Conservation (phyloP, 2,113 vertebrate genomes). For the Todiramphus saurophagus region DNA sequence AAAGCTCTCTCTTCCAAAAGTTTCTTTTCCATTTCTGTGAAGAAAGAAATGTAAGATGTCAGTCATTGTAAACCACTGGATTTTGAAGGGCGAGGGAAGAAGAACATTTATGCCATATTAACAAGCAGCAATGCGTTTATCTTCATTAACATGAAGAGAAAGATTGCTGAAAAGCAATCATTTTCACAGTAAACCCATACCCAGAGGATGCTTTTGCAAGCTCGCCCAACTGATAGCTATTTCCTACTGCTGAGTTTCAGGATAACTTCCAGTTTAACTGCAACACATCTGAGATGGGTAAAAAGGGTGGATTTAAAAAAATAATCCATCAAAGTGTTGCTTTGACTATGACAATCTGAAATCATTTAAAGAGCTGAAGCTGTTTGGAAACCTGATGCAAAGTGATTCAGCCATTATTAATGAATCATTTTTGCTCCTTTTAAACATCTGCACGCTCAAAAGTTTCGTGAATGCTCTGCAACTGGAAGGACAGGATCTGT, state of each 20-base stretch:
- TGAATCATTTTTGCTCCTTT: background rate
- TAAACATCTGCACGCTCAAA: background rate
- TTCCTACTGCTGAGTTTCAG: background rate
- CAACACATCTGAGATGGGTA: background rate
- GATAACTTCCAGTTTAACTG: background rate
- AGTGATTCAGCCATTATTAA: background rate
- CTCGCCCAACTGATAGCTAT: background rate
- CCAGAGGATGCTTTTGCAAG: background rate
- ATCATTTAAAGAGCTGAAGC: background rate
- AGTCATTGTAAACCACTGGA: background rate
- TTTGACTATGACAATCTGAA: background rate
- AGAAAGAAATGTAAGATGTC: background rate
- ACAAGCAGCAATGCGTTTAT: background rate
- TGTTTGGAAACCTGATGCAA: background rate
- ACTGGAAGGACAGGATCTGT: background rate
- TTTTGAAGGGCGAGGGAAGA: background rate
- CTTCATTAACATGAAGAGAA: background rate
- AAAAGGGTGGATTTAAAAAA: background rate
- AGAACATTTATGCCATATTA: background rate
- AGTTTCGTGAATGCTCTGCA: background rate
- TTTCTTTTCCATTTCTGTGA: slow-evolving; percentile 93
- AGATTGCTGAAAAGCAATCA: background rate
- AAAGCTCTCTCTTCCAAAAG: slow-evolving; percentile 88
- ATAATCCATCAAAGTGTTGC: background rate
- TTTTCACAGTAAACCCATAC: background rate